Percentiles rank a stretch among this genome's conserved stretches.
Evolutionary conservation across 1,140 invertebrate genomes (phyloP).

Genomic region (Linepithema humile): DNA sequence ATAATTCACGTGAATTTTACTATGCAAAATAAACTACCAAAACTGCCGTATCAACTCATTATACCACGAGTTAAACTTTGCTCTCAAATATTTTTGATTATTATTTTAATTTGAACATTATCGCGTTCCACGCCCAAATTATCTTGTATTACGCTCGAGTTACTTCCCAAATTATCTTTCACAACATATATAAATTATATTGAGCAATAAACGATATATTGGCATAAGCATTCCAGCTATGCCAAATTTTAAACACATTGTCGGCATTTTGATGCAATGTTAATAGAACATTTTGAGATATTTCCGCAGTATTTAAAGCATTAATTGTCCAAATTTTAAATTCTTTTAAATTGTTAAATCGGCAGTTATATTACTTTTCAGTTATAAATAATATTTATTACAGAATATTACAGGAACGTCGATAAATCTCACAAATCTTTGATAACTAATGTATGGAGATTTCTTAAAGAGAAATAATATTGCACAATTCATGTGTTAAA

Average conservation of each 20-base stretch:
- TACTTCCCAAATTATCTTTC: constrained; percentile 43
- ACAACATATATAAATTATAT: constrained; percentile 36
- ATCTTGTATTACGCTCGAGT: constrained; percentile 49
- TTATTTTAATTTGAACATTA: constrained; percentile 49
- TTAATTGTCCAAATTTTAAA: constrained; percentile 3
- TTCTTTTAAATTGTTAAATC: background rate
- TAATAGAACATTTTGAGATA: constrained; percentile 21
- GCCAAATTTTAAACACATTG: constrained; percentile 22
- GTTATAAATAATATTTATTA: background rate
- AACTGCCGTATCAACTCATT: background rate
- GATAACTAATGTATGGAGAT: background rate
- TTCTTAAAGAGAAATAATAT: background rate
- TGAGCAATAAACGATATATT: constrained; percentile 40
- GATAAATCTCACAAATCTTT: background rate
- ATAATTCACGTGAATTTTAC: constrained; percentile 23
- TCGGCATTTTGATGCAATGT: constrained; percentile 22
- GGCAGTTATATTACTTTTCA: too few species aligned
- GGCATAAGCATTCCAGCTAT: constrained; percentile 9
- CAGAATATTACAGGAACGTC: background rate
- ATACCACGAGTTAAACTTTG: background rate
- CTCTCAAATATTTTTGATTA: constrained; percentile 47
- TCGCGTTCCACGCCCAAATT: constrained; percentile 27
- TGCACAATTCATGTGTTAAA: too few species aligned
- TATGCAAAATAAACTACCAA: constrained; percentile 14
- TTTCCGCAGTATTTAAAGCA: background rate